Percentiles rank a stretch among this genome's conserved stretches.
Evolutionary conservation across 1,140 invertebrate genomes (phyloP).

Genomic region (Antheraea pernyi): DNA sequence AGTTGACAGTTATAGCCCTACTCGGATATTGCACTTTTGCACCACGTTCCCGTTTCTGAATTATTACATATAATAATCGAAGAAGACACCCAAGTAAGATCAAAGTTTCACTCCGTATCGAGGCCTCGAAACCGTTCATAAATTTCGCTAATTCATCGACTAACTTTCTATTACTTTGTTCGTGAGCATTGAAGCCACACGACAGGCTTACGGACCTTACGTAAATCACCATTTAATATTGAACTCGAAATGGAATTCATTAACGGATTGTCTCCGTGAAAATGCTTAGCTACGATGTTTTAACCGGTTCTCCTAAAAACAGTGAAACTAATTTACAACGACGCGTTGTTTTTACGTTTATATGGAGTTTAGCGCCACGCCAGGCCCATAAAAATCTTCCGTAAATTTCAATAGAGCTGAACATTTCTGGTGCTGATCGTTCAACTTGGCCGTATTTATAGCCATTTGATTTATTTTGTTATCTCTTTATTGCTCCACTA

Average conservation of each 20-base stretch:
- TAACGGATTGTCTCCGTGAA: conserved; percentile 14
- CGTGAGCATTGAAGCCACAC: neutral
- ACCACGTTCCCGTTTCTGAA: conserved; percentile 53
- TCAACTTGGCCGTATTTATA: conserved; percentile 70
- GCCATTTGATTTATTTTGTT: conserved; percentile 77
- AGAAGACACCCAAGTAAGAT: conserved; percentile 34
- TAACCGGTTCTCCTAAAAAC: conserved; percentile 53
- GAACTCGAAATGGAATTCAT: conserved; percentile 27
- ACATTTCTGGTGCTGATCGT: conserved; percentile 67
- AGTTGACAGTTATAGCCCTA: conserved; percentile 65
- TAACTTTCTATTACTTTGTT: conserved; percentile 35
- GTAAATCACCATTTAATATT: conserved; percentile 21
- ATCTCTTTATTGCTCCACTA: conserved; percentile 74
- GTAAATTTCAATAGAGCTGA: conserved; percentile 66
- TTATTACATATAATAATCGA: conserved; percentile 61
- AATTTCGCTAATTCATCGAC: conserved; percentile 37
- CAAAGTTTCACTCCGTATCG: neutral
- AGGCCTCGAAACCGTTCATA: conserved; percentile 18
- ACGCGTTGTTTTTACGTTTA: conserved; percentile 65
- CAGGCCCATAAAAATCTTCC: conserved; percentile 62
- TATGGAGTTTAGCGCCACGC: conserved; percentile 50
- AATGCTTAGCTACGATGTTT: conserved; percentile 49
- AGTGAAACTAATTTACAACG: conserved; percentile 72
- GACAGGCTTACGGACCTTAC: conserved; percentile 13
- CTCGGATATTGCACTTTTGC: conserved; percentile 69